Percentiles rank a stretch among this genome's conserved stretches.
These are phyloP conservation scores for Oreochromis mossambicus DNA, from an alignment of 2,797 vertebrate species.

Conservation along the genomic window DNA sequence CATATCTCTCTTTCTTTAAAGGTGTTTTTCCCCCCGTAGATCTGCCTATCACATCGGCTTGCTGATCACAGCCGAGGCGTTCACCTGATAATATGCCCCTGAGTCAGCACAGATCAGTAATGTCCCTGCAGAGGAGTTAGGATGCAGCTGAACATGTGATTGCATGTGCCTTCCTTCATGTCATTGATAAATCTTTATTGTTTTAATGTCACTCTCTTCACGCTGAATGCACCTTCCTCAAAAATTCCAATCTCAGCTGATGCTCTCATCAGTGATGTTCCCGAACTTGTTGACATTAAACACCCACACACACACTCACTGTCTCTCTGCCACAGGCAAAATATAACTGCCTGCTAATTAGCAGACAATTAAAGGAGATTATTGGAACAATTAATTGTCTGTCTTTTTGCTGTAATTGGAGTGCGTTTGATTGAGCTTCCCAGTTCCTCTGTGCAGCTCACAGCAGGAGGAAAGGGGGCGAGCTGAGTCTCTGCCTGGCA, in stretches of 20 bases:
- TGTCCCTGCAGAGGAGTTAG: neutral
- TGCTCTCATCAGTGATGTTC: neutral
- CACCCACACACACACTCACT: neutral
- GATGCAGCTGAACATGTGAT: neutral
- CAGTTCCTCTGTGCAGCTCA: neutral
- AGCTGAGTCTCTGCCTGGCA: neutral
- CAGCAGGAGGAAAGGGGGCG: neutral
- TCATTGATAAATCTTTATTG: neutral
- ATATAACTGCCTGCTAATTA: slow-evolving; percentile 33
- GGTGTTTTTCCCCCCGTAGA: neutral
- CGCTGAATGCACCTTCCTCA: neutral
- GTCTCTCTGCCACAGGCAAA: neutral
- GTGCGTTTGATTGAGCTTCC: slow-evolving; percentile 12
- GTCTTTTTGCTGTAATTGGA: slow-evolving; percentile 27
- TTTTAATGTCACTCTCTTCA: neutral
- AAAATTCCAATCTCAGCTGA: neutral
- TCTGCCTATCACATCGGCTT: neutral
- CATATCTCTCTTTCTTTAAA: neutral
- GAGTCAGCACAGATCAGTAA: slow-evolving; percentile 24
- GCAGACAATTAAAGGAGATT: slow-evolving; percentile 35
- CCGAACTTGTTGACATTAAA: neutral
- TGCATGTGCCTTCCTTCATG: neutral
- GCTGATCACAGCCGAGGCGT: slow-evolving; percentile 1
- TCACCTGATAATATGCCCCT: slow-evolving; percentile 45
- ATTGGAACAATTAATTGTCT: slow-evolving; percentile 44